Percentiles rank a stretch among this genome's conserved stretches.
These are phyloP conservation scores for Portunus trituberculatus DNA, from an alignment of 1,140 invertebrate species.

Conservation along the genomic window DNA sequence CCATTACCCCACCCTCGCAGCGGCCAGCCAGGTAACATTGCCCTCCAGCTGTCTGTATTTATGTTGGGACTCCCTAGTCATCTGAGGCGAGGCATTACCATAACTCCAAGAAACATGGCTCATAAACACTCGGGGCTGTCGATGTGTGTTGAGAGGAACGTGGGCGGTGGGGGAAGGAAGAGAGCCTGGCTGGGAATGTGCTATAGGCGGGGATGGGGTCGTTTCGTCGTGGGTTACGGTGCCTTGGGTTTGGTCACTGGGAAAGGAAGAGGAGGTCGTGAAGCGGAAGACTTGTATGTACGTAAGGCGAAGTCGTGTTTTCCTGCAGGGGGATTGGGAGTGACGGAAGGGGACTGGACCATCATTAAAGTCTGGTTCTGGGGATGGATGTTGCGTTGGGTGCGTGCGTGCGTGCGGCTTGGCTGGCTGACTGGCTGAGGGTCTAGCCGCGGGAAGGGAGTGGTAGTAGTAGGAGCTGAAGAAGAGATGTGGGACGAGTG, in stretches of 20 bases:
- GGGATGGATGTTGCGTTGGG: background rate
- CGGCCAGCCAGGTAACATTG: background rate
- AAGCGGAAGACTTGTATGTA: background rate
- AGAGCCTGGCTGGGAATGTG: background rate
- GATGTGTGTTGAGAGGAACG: constrained; percentile 9
- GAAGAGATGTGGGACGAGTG: background rate
- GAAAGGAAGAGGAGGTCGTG: background rate
- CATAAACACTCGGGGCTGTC: background rate
- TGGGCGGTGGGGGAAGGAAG: background rate
- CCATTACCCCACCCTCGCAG: background rate
- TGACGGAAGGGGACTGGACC: background rate
- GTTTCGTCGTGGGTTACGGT: background rate
- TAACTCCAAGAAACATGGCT: constrained; percentile 3
- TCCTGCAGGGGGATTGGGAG: background rate
- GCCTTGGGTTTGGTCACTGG: background rate
- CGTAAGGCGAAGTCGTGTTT: background rate
- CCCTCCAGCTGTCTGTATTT: constrained; percentile 20
- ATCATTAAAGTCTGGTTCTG: background rate
- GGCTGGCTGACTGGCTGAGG: background rate
- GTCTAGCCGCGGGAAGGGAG: background rate
- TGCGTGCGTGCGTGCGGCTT: background rate
- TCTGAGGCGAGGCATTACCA: constrained; percentile 1
- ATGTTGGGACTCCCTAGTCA: constrained; percentile 9
- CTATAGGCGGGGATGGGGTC: background rate
- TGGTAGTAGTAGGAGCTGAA: background rate